Conservation (phyloP, 2,113 vertebrate genomes). For the Mormyrus lacerda region DNA sequence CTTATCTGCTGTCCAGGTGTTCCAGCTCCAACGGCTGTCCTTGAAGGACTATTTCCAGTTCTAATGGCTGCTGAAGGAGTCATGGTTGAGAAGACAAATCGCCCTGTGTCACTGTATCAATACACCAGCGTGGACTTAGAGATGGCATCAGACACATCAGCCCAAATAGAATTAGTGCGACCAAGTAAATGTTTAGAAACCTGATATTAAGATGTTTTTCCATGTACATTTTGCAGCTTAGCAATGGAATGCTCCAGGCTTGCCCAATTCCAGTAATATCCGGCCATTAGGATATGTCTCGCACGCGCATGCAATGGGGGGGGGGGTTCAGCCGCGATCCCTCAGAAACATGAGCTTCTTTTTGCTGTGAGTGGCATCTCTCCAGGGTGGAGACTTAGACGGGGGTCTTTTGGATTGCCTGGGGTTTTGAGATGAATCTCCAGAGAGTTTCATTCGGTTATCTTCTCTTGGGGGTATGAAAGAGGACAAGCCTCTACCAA, state of each 20-base stretch:
- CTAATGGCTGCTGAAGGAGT: background rate
- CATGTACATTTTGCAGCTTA: slow-evolving; percentile 4
- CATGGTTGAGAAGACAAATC: background rate
- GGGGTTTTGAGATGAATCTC: background rate
- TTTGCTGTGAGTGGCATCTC: slow-evolving; percentile 5
- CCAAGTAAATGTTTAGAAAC: background rate
- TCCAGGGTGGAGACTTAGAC: background rate
- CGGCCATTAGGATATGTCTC: slow-evolving; percentile 6
- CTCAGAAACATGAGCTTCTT: background rate
- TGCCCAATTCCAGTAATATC: slow-evolving; percentile 16
- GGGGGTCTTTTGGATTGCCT: background rate
- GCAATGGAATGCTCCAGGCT: background rate
- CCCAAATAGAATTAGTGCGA: background rate
- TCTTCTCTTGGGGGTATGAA: background rate
- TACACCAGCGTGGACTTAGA: background rate
- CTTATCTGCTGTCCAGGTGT: background rate
- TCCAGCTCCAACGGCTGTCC: background rate
- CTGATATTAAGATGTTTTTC: background rate
- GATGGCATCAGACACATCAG: background rate
- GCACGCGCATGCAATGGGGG: background rate
- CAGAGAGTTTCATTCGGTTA: background rate
- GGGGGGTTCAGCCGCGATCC: background rate
- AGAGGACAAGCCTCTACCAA: background rate
- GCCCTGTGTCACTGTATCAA: background rate
- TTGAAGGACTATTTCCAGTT: background rate